Evolutionary conservation across 1,140 invertebrate genomes (phyloP), one percentile per base, ranked within the genome.

Genomic region (Drosophila ohnishii): DNA sequence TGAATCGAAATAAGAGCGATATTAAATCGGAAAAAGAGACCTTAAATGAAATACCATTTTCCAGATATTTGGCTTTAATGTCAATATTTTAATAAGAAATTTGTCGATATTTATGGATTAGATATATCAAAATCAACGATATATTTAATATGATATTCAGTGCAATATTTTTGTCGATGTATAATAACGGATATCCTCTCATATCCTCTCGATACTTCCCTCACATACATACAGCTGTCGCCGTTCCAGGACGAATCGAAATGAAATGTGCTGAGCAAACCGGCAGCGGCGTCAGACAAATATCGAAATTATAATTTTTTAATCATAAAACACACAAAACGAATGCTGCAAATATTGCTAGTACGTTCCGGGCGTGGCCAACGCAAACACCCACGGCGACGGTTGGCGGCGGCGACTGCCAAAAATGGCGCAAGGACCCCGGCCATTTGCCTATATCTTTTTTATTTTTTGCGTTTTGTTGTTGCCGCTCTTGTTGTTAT

Each of bases 221-320:
- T 14, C 8, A 8, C 44, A 28, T 44, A 44, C 30, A 9, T 34
- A 16, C 61, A 63, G 61, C 61, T 63, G 61, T 63, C 28, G 56
- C 71, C 63, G 73, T 59, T 57, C 28, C 50, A 56, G 13, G 32
- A 28, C 55, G 56, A 63, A 45, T 56, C 59, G 16, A 48, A 45
- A 47, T 0, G 51, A 58, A 69, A 56, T 44, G 47, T 42, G 67
- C 75, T 77, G 67, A 74, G 67, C 63, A 60, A 63, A 58, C 59
- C 25, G 14, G 9, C 22, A 22, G 3, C 14, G 45, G 22, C 45
- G 45, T 47, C 75, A 69, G 75, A 76, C 72, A 55, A 64, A 67
- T 73, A 83, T 87, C 61, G 69, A 87, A 87, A 86, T 86, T 87
- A 87, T 86, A 82, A 86, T 87, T 87, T 87, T 87, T 82, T 87